Base-by-base conservation (phyloP, 1,140 invertebrate genomes). In the Latrodectus geometricus region DNA sequence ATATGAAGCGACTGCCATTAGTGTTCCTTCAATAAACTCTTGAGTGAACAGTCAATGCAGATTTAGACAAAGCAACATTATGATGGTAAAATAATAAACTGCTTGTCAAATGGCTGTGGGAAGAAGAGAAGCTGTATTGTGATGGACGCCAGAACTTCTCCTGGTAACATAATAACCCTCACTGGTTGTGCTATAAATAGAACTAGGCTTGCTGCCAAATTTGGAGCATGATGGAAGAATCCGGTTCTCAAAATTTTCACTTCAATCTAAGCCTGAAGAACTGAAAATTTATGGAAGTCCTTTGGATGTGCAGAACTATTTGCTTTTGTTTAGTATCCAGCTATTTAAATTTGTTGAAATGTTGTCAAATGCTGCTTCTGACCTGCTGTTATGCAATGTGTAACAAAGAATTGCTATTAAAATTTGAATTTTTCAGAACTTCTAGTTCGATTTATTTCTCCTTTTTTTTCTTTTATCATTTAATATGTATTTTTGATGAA, bases 401-500 rank as follows among this genome's bases (percentile, higher is more conserved):
- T 20, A 66, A 77, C 50, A 15, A 66, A 48, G 20, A 70, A 69
- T 68, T 84, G 83, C 83, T 69, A 86, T 77, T 86, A 86, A 86
- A 86, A 78, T 77, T 56, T 86, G 17, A 78, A 23, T 70, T 77
- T 86, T 78, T 49, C 52, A 77, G 74, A 69, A 77, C 8, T 23
- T 69, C 65, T 21, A 15, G 20, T 70, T 66, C 17, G 17, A 20
- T 66, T 17, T 8, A n/a, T 66, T 66, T 66, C 65, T 66, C 14
- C 8, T 50, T 20, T 66, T 66, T 66, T 12, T 66, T 66, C 8
- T 50, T 20, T 50, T 74, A 12, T 74, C 52, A 9, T 4, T 74
- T 50, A 9, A 52, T n/a, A n/a, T n/a, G n/a, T 12, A n/a, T 50
- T 50, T 12, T 4, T 17, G 48, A 73, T 20, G n/a, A n/a, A 9